phyloP scores from a whole-genome alignment of 2,797 vertebrate genomes.

The Gephyroberyx darwinii region DNA sequence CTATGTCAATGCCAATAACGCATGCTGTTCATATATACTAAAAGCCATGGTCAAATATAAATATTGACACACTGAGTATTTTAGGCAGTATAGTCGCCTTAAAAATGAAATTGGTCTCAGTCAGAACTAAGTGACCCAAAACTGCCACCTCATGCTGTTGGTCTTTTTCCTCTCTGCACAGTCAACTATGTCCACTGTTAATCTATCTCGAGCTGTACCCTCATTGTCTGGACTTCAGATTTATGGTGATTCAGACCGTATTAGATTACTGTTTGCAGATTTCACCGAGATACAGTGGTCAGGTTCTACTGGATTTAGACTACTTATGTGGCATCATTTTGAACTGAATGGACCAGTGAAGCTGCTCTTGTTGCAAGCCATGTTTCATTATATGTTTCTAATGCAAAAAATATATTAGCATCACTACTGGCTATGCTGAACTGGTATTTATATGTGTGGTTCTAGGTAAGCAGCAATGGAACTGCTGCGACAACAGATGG shows the following conservation, averaged over 20 bases:
- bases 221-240: background rate
- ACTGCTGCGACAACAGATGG: constrained; percentile 81
- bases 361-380: background rate
- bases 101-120: too few relatives aligned
- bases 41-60: background rate
- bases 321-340: background rate
- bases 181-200: background rate
- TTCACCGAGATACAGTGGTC: constrained; percentile 6
- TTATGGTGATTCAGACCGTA: background rate
- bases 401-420: background rate
- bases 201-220: too few relatives aligned
- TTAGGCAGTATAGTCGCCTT: too few relatives aligned
- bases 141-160: background rate
- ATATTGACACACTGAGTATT: too few relatives aligned
- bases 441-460: constrained; percentile 21
- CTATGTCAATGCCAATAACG: background rate
- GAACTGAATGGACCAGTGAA: background rate
- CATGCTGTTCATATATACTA: background rate
- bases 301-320: background rate
- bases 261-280: background rate
- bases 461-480: constrained; percentile 90
- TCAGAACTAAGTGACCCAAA: too few relatives aligned
- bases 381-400: background rate
- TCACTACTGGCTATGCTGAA: background rate
- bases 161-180: background rate